Percentiles rank a stretch among this genome's conserved stretches.
Conservation (phyloP, 2,113 vertebrate genomes). For the Cyprinodon tularosa region DNA sequence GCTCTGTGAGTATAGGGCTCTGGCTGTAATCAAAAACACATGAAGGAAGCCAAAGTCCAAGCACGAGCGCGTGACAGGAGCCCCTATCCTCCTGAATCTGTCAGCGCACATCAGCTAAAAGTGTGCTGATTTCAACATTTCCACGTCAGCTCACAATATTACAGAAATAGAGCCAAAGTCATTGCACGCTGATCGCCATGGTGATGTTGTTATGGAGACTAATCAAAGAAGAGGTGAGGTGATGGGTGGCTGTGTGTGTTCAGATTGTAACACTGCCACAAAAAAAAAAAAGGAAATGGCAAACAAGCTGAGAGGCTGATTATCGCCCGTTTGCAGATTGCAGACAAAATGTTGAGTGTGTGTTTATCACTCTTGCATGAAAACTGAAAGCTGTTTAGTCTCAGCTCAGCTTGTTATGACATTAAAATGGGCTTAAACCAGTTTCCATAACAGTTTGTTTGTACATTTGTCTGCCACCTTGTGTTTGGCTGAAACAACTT, state of each 20-base stretch:
- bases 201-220: slow-evolving; percentile 73
- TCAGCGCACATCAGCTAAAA: neutral
- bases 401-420: slow-evolving; percentile 16
- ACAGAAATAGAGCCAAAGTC: slow-evolving; percentile 56
- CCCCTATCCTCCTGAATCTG: slow-evolving; percentile 21
- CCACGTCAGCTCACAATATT: slow-evolving; percentile 38
- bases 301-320: slow-evolving; percentile 25
- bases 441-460: slow-evolving; percentile 14
- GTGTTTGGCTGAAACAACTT: neutral
- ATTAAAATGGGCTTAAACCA: slow-evolving; percentile 5
- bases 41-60: neutral
- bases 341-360: slow-evolving; percentile 24
- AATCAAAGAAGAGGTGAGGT: slow-evolving; percentile 66
- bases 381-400: slow-evolving; percentile 25
- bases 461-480: neutral
- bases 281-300: neutral
- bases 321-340: slow-evolving; percentile 7
- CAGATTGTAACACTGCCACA: slow-evolving; percentile 4
- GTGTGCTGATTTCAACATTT: slow-evolving; percentile 26
- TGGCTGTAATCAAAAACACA: neutral
- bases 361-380: slow-evolving; percentile 23
- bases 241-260: slow-evolving; percentile 39
- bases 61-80: neutral
- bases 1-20: neutral
- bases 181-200: slow-evolving; percentile 59